Evolutionary conservation across 2,888 invertebrate species (phyloP), one percentile per base, ranked within the genome.

Genomic region (Deilephila porcellus): DNA sequence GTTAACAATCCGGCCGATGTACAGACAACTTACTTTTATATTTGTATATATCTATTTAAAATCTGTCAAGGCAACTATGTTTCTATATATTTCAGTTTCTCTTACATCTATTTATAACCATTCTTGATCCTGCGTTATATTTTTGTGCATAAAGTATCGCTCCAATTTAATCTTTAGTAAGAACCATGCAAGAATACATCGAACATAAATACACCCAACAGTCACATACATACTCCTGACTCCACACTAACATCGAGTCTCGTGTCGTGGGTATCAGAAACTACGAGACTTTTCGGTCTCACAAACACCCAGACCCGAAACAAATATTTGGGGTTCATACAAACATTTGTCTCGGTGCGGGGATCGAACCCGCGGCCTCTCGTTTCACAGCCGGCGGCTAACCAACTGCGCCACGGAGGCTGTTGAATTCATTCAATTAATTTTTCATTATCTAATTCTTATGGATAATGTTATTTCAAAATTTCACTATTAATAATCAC

Each of bases 21-120:
- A 56, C 56, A 56, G 56, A 56, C 56, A 56, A 56, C 56, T 56
- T 45, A 45, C 45, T 45, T 45, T 45, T 20, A 19, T 53, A 19
- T 19, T 32, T n/a, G 25, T 70, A 53, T 70, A 25, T 53, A 25
- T 52, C 53, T 56, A 70, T 70, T 19, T 56, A 20, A 32, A 29
- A 70, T 70, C 6, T 56, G 53, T 56, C 29, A 70, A 70, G 56
- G 53, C 70, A 70, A 70, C 56, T 70, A 56, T 70, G n/a, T 70
- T 29, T 25, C 52, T 70, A 25, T 52, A 70, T 70, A 53, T 52
- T 32, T 37, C 25, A 53, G 29, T 52, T 53, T 53, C 53, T 34
- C 56, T 71, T 71, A 71, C n/a, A n/a, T 34, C 62, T 62, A 62
- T 56, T 29, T 3, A 29, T 53, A 19, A 34, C 45, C 34, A 45